These are phyloP conservation scores for Acrobasis suavella DNA, from an alignment of 2,888 invertebrate species.

Conservation along the genomic window DNA sequence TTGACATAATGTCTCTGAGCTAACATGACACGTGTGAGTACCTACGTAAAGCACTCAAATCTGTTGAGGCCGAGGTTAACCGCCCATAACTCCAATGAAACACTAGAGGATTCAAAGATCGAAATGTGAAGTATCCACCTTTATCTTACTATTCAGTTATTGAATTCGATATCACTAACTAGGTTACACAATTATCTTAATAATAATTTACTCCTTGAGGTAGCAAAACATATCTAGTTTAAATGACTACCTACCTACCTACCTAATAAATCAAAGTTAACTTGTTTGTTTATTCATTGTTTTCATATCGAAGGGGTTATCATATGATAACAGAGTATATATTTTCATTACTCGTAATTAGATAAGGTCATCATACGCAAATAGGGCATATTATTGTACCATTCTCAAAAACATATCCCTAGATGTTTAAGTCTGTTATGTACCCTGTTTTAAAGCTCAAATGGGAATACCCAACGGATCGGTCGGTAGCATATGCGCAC, in stretches of 20 bases:
- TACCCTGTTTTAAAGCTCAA: neutral
- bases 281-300: too few species aligned
- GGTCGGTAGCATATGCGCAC: neutral
- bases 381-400: neutral
- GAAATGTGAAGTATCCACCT: neutral
- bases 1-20: neutral
- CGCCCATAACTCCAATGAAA: neutral
- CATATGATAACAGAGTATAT: too few species aligned
- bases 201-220: too few species aligned
- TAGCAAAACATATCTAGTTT: too few species aligned
- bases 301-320: too few species aligned
- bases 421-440: neutral
- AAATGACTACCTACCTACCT: too few species aligned
- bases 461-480: neutral
- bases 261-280: too few species aligned
- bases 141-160: neutral
- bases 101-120: slow-evolving; percentile 1
- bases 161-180: neutral
- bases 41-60: neutral
- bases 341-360: neutral
- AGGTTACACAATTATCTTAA: too few species aligned
- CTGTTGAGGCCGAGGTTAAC: slow-evolving; percentile 15
- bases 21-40: neutral
- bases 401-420: neutral
- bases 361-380: neutral